Base-by-base conservation (phyloP, 35 echinoderm and acorn worm species). In the Ophiothrix spiculata region DNA sequence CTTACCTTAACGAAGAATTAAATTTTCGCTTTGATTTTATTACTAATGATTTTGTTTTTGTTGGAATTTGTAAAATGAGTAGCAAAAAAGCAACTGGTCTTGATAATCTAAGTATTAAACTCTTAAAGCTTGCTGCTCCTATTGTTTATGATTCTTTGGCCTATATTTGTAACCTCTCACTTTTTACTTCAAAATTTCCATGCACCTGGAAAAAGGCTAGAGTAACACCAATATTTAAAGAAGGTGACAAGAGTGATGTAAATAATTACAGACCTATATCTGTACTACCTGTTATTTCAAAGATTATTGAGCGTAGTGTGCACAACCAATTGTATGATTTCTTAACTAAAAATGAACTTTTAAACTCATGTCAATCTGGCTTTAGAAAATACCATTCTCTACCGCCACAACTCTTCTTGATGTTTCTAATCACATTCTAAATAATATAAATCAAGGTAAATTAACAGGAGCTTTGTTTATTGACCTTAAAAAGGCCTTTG, bases 201-300 rank as follows among this genome's bases (percentile, higher is more conserved):
- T 35, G 17, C 28, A 49, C 84, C 45, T 90, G 81, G 81, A 90
- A 90, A 36, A 32, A 38, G 0, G 39, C 88, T 33, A 84, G 64
- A 84, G 74, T 90, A 35, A 89, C 81, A 0, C 81, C 74, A 35
- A 39, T 84, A 0, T 84, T 84, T 21, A 90, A 90, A 74, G 75
- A 75, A 13, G 79, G 88, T 46, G 81, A 78, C 46, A 35, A 25
- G n/a, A 46, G 37, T 41, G 38, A 84, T 29, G 37, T 82, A 15
- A 41, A 35, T 0, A 84, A 90, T 31, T 90, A 84, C 31, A 77
- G 80, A 33, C 88, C 88, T 60, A 90, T 90, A 37, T 90, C 88
- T 49, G 88, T 84, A 1, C 25, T 90, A 23, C 88, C 88, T 28
- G 56, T 90, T 29, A 35, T 84, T 34, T 84, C 74, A 8, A 90